These are phyloP conservation scores for Pseudorectes ferrugineus DNA, from an alignment of 2,113 vertebrate species.

Conservation along the genomic window DNA sequence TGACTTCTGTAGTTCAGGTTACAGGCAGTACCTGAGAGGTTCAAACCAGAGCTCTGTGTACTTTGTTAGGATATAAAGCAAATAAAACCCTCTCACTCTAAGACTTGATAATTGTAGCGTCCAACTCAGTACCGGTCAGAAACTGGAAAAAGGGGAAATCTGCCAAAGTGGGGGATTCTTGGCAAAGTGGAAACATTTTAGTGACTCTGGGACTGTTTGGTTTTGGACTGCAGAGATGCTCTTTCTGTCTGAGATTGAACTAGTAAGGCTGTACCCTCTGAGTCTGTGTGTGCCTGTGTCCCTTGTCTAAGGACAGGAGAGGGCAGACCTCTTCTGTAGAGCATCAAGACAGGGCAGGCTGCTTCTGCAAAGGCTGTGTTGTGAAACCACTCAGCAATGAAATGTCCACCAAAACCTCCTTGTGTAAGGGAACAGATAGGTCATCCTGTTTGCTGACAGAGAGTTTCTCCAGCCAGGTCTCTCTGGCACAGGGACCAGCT, in stretches of 20 bases:
- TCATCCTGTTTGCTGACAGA: not conserved
- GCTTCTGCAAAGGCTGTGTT: not conserved
- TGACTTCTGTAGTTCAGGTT: not conserved
- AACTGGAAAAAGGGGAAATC: not conserved
- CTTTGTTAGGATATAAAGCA: not conserved
- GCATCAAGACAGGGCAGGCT: not conserved
- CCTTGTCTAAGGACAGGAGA: not conserved
- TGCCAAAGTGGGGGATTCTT: not conserved
- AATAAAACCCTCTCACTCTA: not conserved
- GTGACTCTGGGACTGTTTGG: not conserved
- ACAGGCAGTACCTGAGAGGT: not conserved
- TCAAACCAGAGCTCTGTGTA: not conserved
- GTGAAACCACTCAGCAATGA: not conserved
- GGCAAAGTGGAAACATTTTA: not conserved
- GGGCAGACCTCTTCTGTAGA: not conserved
- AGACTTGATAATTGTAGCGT: not conserved
- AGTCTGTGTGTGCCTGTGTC: accelerated
- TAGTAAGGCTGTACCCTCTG: not conserved
- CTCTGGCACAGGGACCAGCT: not conserved
- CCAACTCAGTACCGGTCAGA: accelerated
- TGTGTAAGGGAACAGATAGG: not conserved
- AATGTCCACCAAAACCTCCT: not conserved
- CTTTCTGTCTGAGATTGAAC: not conserved
- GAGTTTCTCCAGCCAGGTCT: not conserved
- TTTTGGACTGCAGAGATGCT: not conserved